These are phyloP conservation scores for Ia io DNA, from an alignment of 2,113 vertebrate genomes.

Conservation along the genomic window DNA sequence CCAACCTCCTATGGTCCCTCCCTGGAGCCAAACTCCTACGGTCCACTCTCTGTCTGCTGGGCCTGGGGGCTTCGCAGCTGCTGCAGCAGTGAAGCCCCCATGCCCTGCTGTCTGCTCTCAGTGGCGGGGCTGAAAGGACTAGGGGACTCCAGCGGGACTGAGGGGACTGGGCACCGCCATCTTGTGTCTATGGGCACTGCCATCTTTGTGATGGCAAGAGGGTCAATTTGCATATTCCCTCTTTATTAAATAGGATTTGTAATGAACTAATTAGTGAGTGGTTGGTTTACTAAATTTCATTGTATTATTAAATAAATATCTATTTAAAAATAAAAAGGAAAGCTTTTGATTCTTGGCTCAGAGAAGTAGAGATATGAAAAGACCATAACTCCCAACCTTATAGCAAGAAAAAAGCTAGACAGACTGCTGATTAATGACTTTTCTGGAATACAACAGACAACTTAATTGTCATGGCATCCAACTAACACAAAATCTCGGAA, in stretches of 20 bases:
- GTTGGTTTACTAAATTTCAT: neutral
- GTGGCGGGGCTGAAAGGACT: too few relatives aligned
- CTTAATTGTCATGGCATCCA: neutral
- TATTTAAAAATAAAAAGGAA: neutral
- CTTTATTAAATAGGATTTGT: neutral
- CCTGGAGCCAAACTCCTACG: too few relatives aligned
- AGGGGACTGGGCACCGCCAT: too few relatives aligned
- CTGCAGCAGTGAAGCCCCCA: too few relatives aligned
- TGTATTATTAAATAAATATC: neutral
- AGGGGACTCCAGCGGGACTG: too few relatives aligned
- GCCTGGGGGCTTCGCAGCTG: too few relatives aligned
- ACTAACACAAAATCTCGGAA: neutral
- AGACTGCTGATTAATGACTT: neutral
- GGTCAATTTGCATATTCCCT: too few relatives aligned
- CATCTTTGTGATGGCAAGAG: too few relatives aligned
- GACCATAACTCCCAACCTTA: neutral
- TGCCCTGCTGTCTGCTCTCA: too few relatives aligned
- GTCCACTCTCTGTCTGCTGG: too few relatives aligned
- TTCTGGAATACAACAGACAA: neutral
- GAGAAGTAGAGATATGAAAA: neutral
- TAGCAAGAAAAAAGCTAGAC: neutral
- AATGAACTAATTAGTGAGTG: neutral
- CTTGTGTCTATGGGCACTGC: too few relatives aligned
- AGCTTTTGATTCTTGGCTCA: neutral
- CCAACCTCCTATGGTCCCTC: too few relatives aligned